Conservation (phyloP, 1,140 invertebrate species). For the Reticulitermes speratus region DNA sequence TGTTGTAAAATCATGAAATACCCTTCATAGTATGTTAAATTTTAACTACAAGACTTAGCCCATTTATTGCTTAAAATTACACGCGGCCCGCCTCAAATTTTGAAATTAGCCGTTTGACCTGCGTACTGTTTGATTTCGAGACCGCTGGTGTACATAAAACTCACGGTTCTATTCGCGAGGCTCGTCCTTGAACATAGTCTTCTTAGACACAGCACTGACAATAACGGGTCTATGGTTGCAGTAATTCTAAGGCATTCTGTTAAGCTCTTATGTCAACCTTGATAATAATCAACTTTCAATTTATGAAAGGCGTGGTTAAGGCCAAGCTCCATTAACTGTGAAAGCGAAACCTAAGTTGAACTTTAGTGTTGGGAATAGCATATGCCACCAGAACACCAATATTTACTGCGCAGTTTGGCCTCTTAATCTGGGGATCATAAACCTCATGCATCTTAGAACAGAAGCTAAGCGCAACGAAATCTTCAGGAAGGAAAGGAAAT, state of each 20-base stretch:
- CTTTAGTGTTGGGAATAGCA: not conserved
- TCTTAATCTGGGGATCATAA: not conserved
- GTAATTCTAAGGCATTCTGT: not conserved
- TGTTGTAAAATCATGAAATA: no score
- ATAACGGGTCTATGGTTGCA: no score
- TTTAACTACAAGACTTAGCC: no score
- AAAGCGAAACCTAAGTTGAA: not conserved
- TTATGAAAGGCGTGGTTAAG: not conserved
- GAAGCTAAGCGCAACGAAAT: not conserved
- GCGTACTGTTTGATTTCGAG: no score
- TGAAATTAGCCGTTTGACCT: no score
- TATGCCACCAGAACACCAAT: not conserved
- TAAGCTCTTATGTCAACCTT: not conserved
- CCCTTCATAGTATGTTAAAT: no score
- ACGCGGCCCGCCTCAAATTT: no score
- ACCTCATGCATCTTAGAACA: not conserved
- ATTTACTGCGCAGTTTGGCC: not conserved
- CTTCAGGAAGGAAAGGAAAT: no score
- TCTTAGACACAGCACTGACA: not conserved
- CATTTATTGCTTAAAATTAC: no score
- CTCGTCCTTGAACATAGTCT: not conserved
- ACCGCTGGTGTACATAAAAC: no score
- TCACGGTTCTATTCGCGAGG: no score
- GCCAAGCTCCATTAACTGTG: not conserved
- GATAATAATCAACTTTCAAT: not conserved